phyloP scores from a whole-genome alignment of 2,888 invertebrate genomes.

The Polietes domitor region DNA sequence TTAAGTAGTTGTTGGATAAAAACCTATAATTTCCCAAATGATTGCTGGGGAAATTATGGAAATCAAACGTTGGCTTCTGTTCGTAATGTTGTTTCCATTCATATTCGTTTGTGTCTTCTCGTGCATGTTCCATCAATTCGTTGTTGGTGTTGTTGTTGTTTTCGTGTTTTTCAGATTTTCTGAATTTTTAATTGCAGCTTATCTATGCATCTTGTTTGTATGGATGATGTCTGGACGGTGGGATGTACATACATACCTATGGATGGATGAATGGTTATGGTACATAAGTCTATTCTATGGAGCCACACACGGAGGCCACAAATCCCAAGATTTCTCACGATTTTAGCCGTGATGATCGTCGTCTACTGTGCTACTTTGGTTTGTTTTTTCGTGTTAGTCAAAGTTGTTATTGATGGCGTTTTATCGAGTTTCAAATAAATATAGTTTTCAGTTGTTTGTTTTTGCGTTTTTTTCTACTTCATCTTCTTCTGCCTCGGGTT shows the following conservation, averaged over 20 bases:
- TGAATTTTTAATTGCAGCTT: constrained; percentile 62
- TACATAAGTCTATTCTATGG: background rate
- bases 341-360: constrained; percentile 51
- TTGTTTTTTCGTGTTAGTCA: constrained; percentile 53
- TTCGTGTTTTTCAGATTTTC: too few relatives aligned
- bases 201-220: constrained; percentile 64
- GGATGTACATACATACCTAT: background rate
- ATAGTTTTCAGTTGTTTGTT: constrained; percentile 45
- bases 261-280: background rate
- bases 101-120: background rate
- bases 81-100: constrained; percentile 23
- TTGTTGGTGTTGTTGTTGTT: constrained; percentile 23
- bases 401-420: constrained; percentile 64
- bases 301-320: constrained; percentile 22
- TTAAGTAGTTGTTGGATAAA: constrained; percentile 47
- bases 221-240: constrained; percentile 5
- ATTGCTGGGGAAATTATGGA: constrained; percentile 58
- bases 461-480: background rate
- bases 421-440: constrained; percentile 64
- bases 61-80: constrained; percentile 58
- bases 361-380: constrained; percentile 58
- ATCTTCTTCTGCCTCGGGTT: background rate
- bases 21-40: constrained; percentile 49
- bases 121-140: constrained; percentile 25
- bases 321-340: constrained; percentile 61